Conservation (phyloP, 2,888 invertebrate genomes). For the Andrena chrysosceles region DNA sequence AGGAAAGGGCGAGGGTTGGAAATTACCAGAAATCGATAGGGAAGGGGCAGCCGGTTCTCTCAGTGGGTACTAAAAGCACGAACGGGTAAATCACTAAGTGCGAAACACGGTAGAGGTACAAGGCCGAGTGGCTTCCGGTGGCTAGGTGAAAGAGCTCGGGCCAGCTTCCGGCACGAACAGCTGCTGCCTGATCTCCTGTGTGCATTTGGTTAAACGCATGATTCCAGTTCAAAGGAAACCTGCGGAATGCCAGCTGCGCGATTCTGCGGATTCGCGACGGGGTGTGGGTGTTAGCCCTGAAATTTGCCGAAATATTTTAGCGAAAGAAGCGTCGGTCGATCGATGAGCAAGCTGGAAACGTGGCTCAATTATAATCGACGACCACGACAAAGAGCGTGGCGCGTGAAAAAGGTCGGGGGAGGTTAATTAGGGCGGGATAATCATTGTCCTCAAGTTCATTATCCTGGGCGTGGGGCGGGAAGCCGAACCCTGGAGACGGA, state of each 20-base stretch:
- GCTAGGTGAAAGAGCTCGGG: constrained; percentile 5
- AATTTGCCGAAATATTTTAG: background rate
- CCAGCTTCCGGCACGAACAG: constrained; percentile 34
- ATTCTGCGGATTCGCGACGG: background rate
- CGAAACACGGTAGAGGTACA: constrained; percentile 70
- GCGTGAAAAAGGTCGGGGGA: constrained; percentile 26
- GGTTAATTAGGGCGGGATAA: constrained; percentile 49
- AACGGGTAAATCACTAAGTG: constrained; percentile 77
- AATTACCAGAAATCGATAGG: constrained; percentile 79
- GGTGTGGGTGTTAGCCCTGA: background rate
- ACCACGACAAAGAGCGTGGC: background rate
- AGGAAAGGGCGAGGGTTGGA: constrained; percentile 43
- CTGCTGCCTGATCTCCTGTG: background rate
- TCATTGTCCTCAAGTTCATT: constrained; percentile 46
- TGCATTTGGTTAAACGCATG: background rate
- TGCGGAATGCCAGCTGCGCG: background rate
- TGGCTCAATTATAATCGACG: background rate
- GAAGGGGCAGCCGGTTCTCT: constrained; percentile 53
- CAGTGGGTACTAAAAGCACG: constrained; percentile 80
- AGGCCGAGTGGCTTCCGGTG: constrained; percentile 23
- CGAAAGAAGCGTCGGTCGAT: constrained; percentile 37
- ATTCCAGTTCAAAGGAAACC: background rate
- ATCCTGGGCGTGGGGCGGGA: background rate
- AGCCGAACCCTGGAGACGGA: background rate
- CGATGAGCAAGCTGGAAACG: constrained; percentile 32